Conservation (phyloP, 2,888 invertebrate species). For the Gari tellinella region DNA sequence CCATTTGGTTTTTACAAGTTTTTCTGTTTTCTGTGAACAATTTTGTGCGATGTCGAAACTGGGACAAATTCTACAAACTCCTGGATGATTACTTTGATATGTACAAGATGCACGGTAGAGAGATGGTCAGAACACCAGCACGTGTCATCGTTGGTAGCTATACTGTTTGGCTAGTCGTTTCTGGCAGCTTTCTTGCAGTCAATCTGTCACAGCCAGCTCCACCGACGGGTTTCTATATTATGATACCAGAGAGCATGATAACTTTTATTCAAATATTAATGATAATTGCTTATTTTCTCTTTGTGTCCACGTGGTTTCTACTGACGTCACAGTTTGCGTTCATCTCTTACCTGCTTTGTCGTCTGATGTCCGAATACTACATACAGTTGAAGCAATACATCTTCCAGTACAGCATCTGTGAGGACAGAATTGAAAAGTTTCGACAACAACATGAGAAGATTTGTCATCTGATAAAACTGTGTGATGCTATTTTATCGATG, state of each 20-base stretch:
- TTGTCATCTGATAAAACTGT: conserved; percentile 36
- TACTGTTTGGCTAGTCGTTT: conserved; percentile 44
- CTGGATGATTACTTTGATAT: conserved; percentile 49
- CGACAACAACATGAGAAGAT: conserved; percentile 58
- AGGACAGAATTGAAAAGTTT: conserved; percentile 52
- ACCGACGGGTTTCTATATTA: conserved; percentile 30
- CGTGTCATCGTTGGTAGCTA: conserved; percentile 39
- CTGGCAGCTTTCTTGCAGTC: conserved; percentile 47
- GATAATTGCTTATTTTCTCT: conserved; percentile 56
- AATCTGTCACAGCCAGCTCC: conserved; percentile 24
- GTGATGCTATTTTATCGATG: conserved; percentile 59
- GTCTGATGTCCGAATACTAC: conserved; percentile 43
- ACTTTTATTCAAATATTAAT: conserved; percentile 22
- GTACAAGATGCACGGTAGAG: conserved; percentile 31
- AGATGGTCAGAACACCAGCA: conserved; percentile 23
- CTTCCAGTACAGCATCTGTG: conserved; percentile 35
- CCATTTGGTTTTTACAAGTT: conserved; percentile 64
- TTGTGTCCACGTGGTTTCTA: conserved; percentile 60
- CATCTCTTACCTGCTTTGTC: conserved; percentile 33
- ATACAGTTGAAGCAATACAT: conserved; percentile 29
- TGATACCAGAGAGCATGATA: conserved; percentile 10
- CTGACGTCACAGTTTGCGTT: conserved; percentile 57
- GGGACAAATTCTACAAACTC: conserved; percentile 48
- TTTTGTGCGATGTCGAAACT: conserved; percentile 31
- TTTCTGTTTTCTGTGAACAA: conserved; percentile 54